These are phyloP conservation scores for Rousettus leschenaultii DNA, from an alignment of 2,113 vertebrate species.

Conservation along the genomic window DNA sequence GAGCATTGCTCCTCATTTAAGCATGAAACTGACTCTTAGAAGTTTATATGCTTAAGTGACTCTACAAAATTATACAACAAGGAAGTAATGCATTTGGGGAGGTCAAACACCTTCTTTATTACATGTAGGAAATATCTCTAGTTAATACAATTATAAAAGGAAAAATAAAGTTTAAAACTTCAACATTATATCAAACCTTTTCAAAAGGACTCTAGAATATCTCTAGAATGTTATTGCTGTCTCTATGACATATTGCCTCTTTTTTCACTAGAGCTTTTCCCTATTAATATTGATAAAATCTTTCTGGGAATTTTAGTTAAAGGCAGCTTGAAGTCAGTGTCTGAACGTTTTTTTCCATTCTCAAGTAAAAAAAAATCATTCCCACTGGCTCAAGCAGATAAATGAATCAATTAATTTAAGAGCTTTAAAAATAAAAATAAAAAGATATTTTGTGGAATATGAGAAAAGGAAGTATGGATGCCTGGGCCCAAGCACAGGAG, in stretches of 20 bases:
- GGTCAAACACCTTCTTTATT: not conserved
- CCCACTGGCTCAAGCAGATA: not conserved
- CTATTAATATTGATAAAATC: constrained; percentile 32
- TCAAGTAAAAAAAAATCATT: constrained; percentile 8
- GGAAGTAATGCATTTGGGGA: not conserved
- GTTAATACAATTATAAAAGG: not conserved
- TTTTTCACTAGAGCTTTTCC: not conserved
- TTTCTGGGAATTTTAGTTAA: constrained; percentile 55
- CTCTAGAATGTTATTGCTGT: not conserved
- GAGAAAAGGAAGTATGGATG: not conserved
- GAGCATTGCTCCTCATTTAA: not conserved
- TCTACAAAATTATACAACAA: not conserved
- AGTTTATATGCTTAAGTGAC: not conserved
- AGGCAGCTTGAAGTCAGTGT: constrained; percentile 1
- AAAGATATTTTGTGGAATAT: not conserved
- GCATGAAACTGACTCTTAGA: not conserved
- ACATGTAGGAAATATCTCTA: not conserved
- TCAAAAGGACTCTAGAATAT: not conserved
- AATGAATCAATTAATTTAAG: not conserved
- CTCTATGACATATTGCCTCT: not conserved
- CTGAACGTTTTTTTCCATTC: not conserved
- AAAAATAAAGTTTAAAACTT: not conserved
- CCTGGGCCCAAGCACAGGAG: not conserved
- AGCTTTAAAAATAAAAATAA: not conserved
- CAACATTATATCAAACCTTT: not conserved